phyloP scores from a whole-genome alignment of 2,113 vertebrate species.

The Acrocephalus arundinaceus region DNA sequence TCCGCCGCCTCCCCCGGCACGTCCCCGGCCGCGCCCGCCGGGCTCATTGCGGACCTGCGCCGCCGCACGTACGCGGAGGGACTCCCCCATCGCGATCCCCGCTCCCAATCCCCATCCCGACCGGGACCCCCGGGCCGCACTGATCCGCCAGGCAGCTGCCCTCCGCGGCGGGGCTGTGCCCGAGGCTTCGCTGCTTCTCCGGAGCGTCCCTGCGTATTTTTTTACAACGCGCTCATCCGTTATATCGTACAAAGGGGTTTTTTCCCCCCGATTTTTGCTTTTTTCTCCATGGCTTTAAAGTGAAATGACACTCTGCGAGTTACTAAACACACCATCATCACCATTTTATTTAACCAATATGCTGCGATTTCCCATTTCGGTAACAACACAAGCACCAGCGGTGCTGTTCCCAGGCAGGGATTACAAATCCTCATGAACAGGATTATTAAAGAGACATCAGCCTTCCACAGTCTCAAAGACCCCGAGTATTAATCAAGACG shows the following conservation, averaged over 20 bases:
- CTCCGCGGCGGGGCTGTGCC: not conserved
- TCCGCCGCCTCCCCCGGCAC: not conserved
- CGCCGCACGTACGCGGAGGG: not conserved
- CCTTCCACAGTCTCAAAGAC: not conserved
- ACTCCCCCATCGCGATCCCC: not conserved
- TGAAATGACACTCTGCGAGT: not conserved
- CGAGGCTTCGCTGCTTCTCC: not conserved
- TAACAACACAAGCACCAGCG: not conserved
- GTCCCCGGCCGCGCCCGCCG: not conserved
- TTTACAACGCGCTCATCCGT: not conserved
- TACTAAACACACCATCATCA: not conserved
- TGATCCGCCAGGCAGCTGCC: not conserved
- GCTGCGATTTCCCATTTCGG: not conserved
- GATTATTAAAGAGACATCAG: not conserved
- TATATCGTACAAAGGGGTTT: not conserved
- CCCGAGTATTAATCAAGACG: not conserved
- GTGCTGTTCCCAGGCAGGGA: not conserved
- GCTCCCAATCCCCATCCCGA: accelerated
- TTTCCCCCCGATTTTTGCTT: accelerated
- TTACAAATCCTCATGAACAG: not conserved
- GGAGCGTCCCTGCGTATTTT: not conserved
- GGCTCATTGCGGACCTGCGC: constrained; percentile 56
- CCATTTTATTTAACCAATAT: not conserved
- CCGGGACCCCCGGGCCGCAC: not conserved
- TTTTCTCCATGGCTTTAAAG: not conserved